phyloP scores from a whole-genome alignment of 1,140 invertebrate species.

The Copidosoma floridanum region DNA sequence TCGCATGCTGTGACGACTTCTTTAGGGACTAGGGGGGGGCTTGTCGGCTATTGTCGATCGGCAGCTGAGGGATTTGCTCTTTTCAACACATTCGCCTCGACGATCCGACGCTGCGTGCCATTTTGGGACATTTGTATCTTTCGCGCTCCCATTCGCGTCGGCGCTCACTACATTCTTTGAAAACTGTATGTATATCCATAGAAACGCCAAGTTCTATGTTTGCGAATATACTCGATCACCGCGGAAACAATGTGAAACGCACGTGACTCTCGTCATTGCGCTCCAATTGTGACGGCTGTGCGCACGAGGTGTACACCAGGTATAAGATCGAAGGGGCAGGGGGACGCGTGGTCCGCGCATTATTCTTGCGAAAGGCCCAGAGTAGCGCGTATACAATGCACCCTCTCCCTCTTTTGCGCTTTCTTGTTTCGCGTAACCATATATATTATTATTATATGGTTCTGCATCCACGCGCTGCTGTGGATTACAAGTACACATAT shows the following conservation, averaged over 20 bases:
- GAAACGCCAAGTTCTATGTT: background rate
- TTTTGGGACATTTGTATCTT: too few species aligned
- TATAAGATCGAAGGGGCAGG: too few species aligned
- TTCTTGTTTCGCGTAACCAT: slow-evolving; percentile 7
- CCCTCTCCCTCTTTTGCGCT: background rate
- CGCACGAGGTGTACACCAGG: background rate
- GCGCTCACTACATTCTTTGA: too few species aligned
- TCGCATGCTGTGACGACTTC: too few species aligned
- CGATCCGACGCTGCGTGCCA: too few species aligned
- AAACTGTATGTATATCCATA: background rate
- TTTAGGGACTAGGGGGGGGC: too few species aligned
- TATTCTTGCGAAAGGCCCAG: slow-evolving; percentile 13
- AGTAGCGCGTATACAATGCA: background rate
- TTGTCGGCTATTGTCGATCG: too few species aligned
- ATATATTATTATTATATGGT: too few species aligned
- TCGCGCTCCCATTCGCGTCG: too few species aligned
- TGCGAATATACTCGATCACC: slow-evolving; percentile 7
- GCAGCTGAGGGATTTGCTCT: too few species aligned
- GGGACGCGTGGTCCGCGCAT: slow-evolving; percentile 1
- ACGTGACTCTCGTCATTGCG: background rate
- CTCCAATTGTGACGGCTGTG: slow-evolving; percentile 4
- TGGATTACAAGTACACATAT: too few species aligned
- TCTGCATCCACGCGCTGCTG: slow-evolving; percentile 12
- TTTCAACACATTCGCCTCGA: too few species aligned
- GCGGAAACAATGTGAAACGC: background rate